These are phyloP conservation scores for Pangasius djambal DNA, from an alignment of 2,797 vertebrate species.

Conservation along the genomic window DNA sequence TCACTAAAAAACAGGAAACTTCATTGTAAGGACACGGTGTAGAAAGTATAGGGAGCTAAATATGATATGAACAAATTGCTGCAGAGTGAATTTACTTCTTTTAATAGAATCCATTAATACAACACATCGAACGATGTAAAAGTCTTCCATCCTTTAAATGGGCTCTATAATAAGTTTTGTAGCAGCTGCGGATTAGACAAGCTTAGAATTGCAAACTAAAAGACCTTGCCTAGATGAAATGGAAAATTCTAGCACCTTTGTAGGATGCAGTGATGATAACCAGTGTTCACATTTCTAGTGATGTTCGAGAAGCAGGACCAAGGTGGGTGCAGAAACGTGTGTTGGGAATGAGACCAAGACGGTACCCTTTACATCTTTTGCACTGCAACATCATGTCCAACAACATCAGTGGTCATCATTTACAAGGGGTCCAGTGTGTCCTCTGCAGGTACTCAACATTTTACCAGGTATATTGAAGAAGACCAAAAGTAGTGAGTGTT, in stretches of 20 bases:
- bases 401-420: background rate
- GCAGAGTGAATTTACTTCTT: background rate
- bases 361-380: background rate
- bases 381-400: background rate
- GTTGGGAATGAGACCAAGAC: background rate
- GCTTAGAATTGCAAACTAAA: background rate
- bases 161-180: background rate
- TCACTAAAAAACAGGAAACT: constrained; percentile 72
- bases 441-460: background rate
- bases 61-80: background rate
- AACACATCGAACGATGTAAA: background rate
- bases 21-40: background rate
- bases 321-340: background rate
- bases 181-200: background rate
- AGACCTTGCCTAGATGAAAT: background rate
- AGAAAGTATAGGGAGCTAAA: background rate
- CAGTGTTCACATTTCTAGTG: background rate
- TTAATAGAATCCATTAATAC: background rate
- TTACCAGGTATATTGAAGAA: background rate
- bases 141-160: background rate
- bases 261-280: background rate
- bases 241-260: no score
- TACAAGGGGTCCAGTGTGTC: background rate
- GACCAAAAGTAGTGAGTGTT: background rate
- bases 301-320: background rate